phyloP scores from a whole-genome alignment of 2,888 invertebrate genomes.

The Tupiocoris notatus region DNA sequence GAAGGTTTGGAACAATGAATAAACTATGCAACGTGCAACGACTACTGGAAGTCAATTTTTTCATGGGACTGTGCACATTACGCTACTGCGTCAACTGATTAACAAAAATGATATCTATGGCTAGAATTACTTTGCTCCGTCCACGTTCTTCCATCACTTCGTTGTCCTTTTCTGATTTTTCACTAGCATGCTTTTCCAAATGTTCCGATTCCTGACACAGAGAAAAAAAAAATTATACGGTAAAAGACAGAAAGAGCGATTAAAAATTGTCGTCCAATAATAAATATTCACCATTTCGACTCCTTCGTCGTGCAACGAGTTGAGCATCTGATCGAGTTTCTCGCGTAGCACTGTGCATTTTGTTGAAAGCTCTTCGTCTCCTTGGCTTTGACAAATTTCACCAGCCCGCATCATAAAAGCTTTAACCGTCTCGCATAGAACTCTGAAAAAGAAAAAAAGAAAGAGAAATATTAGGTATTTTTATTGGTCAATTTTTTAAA shows the following conservation, averaged over 20 bases:
- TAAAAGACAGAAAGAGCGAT: too few relatives aligned
- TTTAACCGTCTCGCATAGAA: conserved; percentile 75
- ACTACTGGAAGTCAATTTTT: too few relatives aligned
- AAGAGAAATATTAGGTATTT: too few relatives aligned
- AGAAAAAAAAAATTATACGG: neutral
- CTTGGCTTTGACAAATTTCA: conserved; percentile 60
- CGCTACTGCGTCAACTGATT: neutral
- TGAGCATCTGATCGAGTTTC: conserved; percentile 71
- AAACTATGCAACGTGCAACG: too few relatives aligned
- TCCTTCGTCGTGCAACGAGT: conserved; percentile 68
- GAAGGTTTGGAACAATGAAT: too few relatives aligned
- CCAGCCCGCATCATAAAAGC: conserved; percentile 67
- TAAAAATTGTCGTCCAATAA: neutral
- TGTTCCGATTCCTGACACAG: conserved; percentile 48
- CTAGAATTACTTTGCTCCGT: conserved; percentile 16
- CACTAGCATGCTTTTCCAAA: conserved; percentile 56
- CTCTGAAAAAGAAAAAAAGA: conserved; percentile 55
- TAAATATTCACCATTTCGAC: conserved; percentile 45
- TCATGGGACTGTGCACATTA: neutral
- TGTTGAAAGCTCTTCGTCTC: conserved; percentile 62
- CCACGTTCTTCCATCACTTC: conserved; percentile 47
- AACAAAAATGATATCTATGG: neutral
- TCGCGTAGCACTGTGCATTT: conserved; percentile 73
- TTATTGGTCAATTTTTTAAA: too few relatives aligned
- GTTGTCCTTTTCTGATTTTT: conserved; percentile 60